Percentiles rank a stretch among this genome's conserved stretches.
Conservation (phyloP, 2,888 invertebrate species). For the Amiota mariae region DNA sequence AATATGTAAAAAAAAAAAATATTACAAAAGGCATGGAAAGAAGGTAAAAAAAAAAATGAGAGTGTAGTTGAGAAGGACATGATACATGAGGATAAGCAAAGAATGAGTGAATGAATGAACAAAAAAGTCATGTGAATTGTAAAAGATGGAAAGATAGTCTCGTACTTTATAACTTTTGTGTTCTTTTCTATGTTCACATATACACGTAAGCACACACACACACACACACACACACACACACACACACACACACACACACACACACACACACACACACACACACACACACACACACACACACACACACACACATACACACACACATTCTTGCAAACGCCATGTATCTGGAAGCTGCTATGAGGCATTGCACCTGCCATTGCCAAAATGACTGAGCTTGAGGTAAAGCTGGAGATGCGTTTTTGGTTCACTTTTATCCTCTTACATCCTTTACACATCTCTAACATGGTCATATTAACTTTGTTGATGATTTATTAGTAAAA, state of each 20-base stretch:
- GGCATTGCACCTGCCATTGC: neutral
- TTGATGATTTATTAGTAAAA: neutral
- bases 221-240: conserved; percentile 2
- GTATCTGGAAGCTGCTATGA: conserved; percentile 23
- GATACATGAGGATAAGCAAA: too few species aligned
- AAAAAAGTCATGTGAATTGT: too few species aligned
- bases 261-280: neutral
- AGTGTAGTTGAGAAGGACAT: too few species aligned
- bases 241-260: conserved; percentile 39
- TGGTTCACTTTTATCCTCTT: neutral
- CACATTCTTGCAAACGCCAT: neutral
- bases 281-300: conserved; percentile 25
- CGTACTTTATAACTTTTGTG: too few species aligned
- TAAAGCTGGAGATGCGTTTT: neutral
- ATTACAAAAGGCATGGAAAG: too few species aligned
- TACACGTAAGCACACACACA: too few species aligned
- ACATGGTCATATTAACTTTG: too few species aligned
- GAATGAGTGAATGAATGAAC: too few species aligned
- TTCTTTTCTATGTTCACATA: too few species aligned
- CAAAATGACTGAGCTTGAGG: neutral
- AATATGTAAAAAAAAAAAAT: conserved; percentile 22
- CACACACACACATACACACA: conserved; percentile 24
- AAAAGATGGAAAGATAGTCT: too few species aligned
- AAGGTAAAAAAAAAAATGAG: conserved; percentile 58
- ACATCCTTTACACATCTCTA: neutral